Percentiles rank a stretch among this genome's conserved stretches.
Evolutionary conservation across 2,113 vertebrate species (phyloP).

Genomic region (Bungarus multicinctus): DNA sequence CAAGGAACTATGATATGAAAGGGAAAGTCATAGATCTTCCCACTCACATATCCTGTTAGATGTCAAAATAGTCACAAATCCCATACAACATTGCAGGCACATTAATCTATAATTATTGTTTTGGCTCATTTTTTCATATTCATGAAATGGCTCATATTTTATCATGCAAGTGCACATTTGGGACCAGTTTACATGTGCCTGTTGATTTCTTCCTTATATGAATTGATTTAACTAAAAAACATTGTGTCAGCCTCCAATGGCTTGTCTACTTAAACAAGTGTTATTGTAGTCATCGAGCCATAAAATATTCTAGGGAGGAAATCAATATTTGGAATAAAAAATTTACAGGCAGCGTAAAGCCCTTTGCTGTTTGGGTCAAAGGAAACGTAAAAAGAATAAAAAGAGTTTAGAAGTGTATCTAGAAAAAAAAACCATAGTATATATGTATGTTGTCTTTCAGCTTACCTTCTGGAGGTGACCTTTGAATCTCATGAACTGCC

Average conservation of each 20-base stretch:
- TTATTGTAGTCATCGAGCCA: neutral
- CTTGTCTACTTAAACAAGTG: neutral
- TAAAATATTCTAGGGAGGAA: neutral
- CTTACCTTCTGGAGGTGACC: conserved; percentile 29
- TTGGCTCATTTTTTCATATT: neutral
- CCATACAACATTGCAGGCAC: neutral
- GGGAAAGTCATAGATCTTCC: no score
- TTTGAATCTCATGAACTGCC: neutral
- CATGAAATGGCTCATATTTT: neutral
- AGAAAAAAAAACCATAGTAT: neutral
- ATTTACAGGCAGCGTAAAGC: neutral
- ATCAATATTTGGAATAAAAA: neutral
- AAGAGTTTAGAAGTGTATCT: neutral
- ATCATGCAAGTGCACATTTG: neutral
- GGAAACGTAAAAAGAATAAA: neutral
- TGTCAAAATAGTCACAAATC: neutral
- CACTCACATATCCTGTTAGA: neutral
- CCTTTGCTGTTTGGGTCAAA: neutral
- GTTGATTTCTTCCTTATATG: neutral
- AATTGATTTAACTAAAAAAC: neutral
- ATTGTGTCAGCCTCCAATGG: neutral
- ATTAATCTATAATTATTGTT: neutral
- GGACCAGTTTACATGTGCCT: neutral
- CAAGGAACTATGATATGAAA: neutral
- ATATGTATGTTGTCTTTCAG: neutral